These are phyloP conservation scores for Scyliorhinus canicula DNA, from an alignment of 2,797 vertebrate genomes.

Conservation along the genomic window DNA sequence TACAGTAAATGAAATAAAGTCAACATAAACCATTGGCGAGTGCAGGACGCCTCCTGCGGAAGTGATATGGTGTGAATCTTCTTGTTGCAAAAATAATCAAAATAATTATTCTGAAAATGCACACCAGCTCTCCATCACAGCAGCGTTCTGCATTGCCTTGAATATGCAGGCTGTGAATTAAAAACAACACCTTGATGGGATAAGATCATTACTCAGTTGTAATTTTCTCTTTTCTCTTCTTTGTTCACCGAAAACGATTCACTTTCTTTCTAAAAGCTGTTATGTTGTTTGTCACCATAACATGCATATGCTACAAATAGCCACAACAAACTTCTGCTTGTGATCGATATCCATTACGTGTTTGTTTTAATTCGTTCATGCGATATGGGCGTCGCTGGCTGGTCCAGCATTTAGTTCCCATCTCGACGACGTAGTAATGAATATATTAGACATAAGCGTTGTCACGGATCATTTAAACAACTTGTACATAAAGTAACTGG, in stretches of 20 bases:
- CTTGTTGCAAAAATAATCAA: not conserved
- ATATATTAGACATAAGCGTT: no score
- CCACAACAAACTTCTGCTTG: not conserved
- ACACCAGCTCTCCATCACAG: not conserved
- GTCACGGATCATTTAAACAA: not conserved
- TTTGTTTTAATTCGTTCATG: no score
- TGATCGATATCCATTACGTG: no score
- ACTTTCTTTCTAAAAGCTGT: not conserved
- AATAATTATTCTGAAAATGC: not conserved
- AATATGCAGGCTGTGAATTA: not conserved
- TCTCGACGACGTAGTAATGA: no score
- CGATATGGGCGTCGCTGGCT: no score
- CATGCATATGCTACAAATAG: not conserved
- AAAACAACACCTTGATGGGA: not conserved
- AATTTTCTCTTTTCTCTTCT: not conserved
- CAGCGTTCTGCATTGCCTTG: not conserved
- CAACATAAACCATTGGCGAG: no score
- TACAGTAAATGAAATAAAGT: not conserved
- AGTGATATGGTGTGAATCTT: no score
- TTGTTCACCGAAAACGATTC: not conserved
- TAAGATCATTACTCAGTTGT: not conserved
- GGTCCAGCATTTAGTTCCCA: no score
- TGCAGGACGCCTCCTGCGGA: not conserved
- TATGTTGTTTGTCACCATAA: not conserved
- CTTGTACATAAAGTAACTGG: no score